Evolutionary conservation across 2,113 vertebrate genomes (phyloP).

Genomic region (Pardalotus punctatus): DNA sequence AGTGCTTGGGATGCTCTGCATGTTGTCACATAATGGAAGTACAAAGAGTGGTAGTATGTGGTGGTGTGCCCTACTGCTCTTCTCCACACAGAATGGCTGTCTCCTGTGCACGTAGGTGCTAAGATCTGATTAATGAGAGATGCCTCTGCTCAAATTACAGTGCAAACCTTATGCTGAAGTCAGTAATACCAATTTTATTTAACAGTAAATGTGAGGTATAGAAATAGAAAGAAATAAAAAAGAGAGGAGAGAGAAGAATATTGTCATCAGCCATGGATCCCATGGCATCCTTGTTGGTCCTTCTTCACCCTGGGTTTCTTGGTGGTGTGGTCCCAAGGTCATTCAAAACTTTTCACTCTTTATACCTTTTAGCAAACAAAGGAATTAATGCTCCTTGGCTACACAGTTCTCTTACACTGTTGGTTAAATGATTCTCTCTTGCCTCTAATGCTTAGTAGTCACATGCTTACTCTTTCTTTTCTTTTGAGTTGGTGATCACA

Average conservation of each 20-base stretch:
- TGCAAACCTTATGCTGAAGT: background rate
- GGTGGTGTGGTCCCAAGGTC: background rate
- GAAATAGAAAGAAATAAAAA: background rate
- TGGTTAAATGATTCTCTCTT: background rate
- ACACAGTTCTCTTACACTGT: background rate
- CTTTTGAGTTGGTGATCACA: accelerated
- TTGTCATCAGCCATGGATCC: background rate
- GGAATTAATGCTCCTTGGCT: background rate
- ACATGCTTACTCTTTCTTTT: background rate
- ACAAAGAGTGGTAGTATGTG: background rate
- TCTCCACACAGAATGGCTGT: background rate
- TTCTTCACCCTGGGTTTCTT: background rate
- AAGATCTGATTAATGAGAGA: background rate
- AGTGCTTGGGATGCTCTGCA: background rate
- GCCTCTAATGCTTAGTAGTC: background rate
- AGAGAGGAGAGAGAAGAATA: background rate
- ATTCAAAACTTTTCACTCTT: background rate
- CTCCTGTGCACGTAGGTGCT: background rate
- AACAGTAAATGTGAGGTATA: background rate
- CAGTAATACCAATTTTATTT: background rate
- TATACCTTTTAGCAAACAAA: background rate
- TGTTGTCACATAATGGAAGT: accelerated
- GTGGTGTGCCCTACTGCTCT: background rate
- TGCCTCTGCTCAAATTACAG: accelerated
- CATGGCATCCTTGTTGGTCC: background rate